Evolutionary conservation across 2,113 vertebrate species (phyloP), one percentile per base, ranked within the genome.

Genomic region (Amphiprion ocellaris): DNA sequence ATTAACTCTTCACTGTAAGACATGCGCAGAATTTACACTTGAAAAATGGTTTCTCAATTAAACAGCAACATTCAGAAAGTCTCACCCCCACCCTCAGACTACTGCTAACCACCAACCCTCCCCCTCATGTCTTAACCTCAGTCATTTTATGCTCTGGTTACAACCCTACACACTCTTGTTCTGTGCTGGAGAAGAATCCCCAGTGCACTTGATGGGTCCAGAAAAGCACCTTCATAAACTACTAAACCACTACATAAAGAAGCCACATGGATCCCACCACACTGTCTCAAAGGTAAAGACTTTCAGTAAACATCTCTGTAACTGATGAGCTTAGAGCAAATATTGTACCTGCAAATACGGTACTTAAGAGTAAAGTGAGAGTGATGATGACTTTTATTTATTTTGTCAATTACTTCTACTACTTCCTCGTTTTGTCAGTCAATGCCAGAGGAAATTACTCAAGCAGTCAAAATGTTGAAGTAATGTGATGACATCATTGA

Each of bases 181-280:
- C 53, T 67, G 30, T 28, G n/a, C 7, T 47, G 5, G 11, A 55
- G 17, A 39, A 14, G 2, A 41, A 54, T 24, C n/a, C 33, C 9
- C 33, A 37, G 33, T 37, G 33, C 33, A 33, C 17, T 39, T 58
- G 37, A 3, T 4, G 4, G 23, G 21, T 49, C 55, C 4, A 50
- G 41, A 65, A 54, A 55, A 47, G 4, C 10, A 30, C 59, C 19
- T 41, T 59, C 15, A 74, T 41, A 33, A 60, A 16, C 28, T 5
- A 10, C 56, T 52, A 44, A 33, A 50, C 46, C 62, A 55, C 63
- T 37, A 33, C 39, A 66, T 23, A 14, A 24, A 66, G 10, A 68
- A 14, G n/a, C 30, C 7, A 4, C 33, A 7, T 6, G 33, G 9
- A 37, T 15, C 41, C 41, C 41, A 44, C 14, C 41, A 4, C 11